Evolutionary conservation across 1,140 invertebrate species (phyloP).

Genomic region (Cydia fagiglandana): DNA sequence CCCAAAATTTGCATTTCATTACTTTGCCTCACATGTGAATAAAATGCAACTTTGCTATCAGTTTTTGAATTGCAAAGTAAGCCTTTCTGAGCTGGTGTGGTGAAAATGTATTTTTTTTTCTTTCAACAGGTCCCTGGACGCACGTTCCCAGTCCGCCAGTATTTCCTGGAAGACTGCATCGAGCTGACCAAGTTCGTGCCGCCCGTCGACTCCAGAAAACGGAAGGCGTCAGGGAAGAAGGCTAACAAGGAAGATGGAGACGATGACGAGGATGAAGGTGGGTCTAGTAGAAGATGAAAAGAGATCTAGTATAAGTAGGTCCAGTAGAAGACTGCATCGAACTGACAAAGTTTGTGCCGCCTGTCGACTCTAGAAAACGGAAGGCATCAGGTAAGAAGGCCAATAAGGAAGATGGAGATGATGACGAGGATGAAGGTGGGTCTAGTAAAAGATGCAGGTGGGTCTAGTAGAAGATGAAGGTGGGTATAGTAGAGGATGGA

Average conservation of each 20-base stretch:
- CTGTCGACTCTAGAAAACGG: conserved; percentile 84
- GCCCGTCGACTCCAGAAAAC: conserved; percentile 84
- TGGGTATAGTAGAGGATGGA: too few species aligned
- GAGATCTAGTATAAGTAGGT: not conserved
- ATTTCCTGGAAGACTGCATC: conserved; percentile 92
- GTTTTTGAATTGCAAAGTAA: too few species aligned
- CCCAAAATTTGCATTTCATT: too few species aligned
- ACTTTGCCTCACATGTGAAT: too few species aligned
- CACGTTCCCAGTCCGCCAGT: conserved; percentile 90
- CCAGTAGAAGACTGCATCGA: conserved; percentile 91
- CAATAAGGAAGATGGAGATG: conserved; percentile 83
- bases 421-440: conserved; percentile 81
- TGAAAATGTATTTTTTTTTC: too few species aligned
- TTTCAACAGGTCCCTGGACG: conserved; percentile 85
- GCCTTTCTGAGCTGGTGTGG: too few species aligned
- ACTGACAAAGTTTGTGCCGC: conserved; percentile 85
- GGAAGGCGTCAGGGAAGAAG: conserved; percentile 77
- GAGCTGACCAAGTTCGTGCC: conserved; percentile 85
- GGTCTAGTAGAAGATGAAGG: too few species aligned
- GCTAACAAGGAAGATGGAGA: conserved; percentile 83
- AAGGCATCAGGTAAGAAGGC: conserved; percentile 76
- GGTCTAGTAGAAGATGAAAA: not conserved
- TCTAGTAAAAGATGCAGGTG: too few species aligned
- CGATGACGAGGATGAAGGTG: conserved; percentile 80
- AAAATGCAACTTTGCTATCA: too few species aligned